Evolutionary conservation across 2,888 invertebrate genomes (phyloP).

Genomic region (Tachystola acroxantha): DNA sequence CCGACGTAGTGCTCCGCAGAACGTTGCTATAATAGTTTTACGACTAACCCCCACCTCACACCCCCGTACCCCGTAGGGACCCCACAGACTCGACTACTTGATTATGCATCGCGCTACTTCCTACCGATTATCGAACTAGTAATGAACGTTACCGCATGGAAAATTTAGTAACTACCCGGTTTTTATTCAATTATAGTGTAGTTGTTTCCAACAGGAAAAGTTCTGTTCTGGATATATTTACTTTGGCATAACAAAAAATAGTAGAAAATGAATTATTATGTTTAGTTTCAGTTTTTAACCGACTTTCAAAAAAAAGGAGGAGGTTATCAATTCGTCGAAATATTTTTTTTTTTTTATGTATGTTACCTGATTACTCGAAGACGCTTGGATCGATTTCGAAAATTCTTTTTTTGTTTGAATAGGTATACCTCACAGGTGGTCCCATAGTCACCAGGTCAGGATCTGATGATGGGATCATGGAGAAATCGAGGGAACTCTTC

Average conservation of each 20-base stretch:
- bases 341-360: too few species aligned
- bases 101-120: slow-evolving; percentile 72
- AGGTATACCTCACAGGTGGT: too few species aligned
- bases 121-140: slow-evolving; percentile 72
- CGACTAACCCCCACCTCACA: slow-evolving; percentile 38
- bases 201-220: neutral
- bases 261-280: too few species aligned
- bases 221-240: neutral
- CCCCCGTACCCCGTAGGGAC: slow-evolving; percentile 11
- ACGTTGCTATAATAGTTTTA: slow-evolving; percentile 74
- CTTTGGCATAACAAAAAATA: neutral
- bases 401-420: too few species aligned
- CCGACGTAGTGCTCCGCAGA: slow-evolving; percentile 61
- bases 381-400: too few species aligned
- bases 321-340: too few species aligned
- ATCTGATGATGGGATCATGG: too few species aligned
- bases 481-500: too few species aligned
- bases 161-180: slow-evolving; percentile 35
- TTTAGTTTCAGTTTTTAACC: too few species aligned
- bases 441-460: too few species aligned
- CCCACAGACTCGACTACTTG: slow-evolving; percentile 61
- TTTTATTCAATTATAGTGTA: slow-evolving; percentile 8
- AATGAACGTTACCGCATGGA: slow-evolving; percentile 57
- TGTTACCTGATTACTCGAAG: too few species aligned
- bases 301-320: too few species aligned